These are phyloP conservation scores for Mesochorus sp. DNA, from an alignment of 2,888 invertebrate species.

Conservation along the genomic window DNA sequence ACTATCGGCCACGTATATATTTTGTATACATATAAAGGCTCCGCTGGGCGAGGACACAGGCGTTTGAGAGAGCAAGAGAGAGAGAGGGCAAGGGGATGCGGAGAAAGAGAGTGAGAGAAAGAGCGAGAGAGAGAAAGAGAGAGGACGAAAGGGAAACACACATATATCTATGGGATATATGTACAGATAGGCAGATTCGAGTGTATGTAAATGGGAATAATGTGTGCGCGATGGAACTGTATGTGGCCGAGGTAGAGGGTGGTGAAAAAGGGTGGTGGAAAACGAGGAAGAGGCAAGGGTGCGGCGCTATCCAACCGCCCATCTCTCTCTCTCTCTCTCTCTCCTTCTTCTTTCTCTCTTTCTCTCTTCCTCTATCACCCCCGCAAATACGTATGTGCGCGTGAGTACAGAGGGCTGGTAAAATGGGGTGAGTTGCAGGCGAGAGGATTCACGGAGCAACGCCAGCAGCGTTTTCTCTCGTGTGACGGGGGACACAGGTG, in stretches of 20 bases:
- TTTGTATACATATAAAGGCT: slow-evolving; percentile 36
- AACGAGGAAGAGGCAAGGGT: slow-evolving; percentile 12
- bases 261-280: slow-evolving; percentile 4
- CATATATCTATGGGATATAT: slow-evolving; percentile 13
- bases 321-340: slow-evolving; percentile 24
- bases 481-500: slow-evolving; percentile 65
- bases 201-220: slow-evolving; percentile 59
- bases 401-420: slow-evolving; percentile 8
- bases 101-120: not conserved
- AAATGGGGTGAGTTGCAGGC: slow-evolving; percentile 27
- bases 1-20: slow-evolving; percentile 67
- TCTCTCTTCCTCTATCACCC: not conserved
- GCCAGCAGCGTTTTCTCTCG: slow-evolving; percentile 49
- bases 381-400: slow-evolving; percentile 36
- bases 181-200: slow-evolving; percentile 40
- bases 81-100: not conserved
- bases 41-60: slow-evolving; percentile 55
- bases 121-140: not conserved
- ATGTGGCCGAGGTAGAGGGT: slow-evolving; percentile 31
- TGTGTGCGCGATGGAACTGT: slow-evolving; percentile 59
- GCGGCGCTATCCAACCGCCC: slow-evolving; percentile 26
- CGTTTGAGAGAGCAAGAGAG: slow-evolving; percentile 28
- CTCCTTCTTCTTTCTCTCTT: slow-evolving; percentile 24
- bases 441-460: slow-evolving; percentile 49
- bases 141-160: slow-evolving; percentile 29